Evolutionary conservation across 2,113 vertebrate species (phyloP).

Genomic region (Excalfactoria chinensis): DNA sequence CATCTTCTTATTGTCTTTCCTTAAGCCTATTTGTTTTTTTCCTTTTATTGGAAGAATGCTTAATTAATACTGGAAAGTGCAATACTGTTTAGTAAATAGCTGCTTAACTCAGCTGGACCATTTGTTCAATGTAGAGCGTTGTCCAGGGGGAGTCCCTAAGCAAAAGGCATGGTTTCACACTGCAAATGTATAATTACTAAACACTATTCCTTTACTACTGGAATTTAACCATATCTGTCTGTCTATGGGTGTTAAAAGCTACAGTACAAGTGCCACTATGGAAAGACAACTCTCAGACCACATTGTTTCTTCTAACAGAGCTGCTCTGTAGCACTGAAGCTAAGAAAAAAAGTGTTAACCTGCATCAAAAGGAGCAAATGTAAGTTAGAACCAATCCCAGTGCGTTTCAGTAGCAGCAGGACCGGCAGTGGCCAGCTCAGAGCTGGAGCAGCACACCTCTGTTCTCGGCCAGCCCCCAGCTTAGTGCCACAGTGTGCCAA

Average conservation of each 20-base stretch:
- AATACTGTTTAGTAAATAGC: fast-evolving
- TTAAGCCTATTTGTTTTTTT: background rate
- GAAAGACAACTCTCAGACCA: background rate
- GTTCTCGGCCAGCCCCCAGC: background rate
- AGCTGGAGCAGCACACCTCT: background rate
- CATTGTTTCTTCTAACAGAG: too few species aligned
- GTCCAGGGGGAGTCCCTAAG: background rate
- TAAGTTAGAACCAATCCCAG: fast-evolving
- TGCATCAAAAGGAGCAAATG: fast-evolving
- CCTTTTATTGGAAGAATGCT: background rate
- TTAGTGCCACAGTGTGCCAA: too few species aligned
- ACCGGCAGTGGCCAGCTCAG: background rate
- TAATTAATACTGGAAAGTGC: background rate
- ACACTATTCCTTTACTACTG: background rate
- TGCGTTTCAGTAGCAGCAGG: fast-evolving
- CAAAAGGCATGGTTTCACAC: background rate
- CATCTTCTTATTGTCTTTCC: background rate
- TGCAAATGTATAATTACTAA: background rate
- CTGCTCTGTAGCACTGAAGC: background rate
- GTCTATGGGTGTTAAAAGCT: background rate
- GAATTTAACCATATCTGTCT: background rate
- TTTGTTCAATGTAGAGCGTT: background rate
- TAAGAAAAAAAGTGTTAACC: too few species aligned
- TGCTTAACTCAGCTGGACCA: background rate
- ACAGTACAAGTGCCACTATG: background rate